Percentiles rank a stretch among this genome's conserved stretches.
phyloP scores from a whole-genome alignment of 2,797 vertebrate genomes.

The Cryptoprocta ferox region DNA sequence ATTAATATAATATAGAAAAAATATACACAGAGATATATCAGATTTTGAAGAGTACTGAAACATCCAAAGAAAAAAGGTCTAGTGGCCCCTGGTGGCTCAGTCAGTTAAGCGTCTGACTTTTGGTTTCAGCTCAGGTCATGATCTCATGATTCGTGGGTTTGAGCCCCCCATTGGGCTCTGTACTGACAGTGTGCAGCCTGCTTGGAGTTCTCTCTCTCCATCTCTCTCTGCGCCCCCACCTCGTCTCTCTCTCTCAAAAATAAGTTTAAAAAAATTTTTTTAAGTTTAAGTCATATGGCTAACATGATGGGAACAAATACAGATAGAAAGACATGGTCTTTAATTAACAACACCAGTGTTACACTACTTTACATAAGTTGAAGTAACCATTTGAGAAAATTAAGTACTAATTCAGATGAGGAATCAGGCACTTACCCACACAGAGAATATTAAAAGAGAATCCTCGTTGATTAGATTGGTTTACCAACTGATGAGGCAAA shows the following conservation, averaged over 20 bases:
- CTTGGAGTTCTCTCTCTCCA: too few species aligned
- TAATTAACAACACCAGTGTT: neutral
- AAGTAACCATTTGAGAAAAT: neutral
- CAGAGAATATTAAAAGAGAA: slow-evolving; percentile 98
- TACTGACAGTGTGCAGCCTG: too few species aligned
- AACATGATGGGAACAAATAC: neutral
- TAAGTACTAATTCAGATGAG: neutral
- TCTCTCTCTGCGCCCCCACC: too few species aligned
- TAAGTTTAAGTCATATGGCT: neutral
- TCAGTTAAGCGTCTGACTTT: too few species aligned
- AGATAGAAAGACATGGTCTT: neutral
- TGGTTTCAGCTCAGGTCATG: too few species aligned
- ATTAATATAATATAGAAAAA: slow-evolving; percentile 21
- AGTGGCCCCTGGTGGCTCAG: too few species aligned
- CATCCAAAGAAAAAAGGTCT: neutral
- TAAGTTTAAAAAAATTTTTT: too few species aligned
- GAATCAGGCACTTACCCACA: slow-evolving; percentile 89
- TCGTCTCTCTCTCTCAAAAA: too few species aligned
- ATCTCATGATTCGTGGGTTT: too few species aligned
- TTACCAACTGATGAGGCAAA: slow-evolving; percentile 95
- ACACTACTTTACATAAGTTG: neutral
- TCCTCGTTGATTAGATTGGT: slow-evolving; percentile 92
- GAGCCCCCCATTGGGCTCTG: too few species aligned
- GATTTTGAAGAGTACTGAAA: slow-evolving; percentile 12
- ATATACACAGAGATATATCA: neutral